Evolutionary conservation across 2,888 invertebrate species (phyloP).

Genomic region (Lydus trimaculatus): DNA sequence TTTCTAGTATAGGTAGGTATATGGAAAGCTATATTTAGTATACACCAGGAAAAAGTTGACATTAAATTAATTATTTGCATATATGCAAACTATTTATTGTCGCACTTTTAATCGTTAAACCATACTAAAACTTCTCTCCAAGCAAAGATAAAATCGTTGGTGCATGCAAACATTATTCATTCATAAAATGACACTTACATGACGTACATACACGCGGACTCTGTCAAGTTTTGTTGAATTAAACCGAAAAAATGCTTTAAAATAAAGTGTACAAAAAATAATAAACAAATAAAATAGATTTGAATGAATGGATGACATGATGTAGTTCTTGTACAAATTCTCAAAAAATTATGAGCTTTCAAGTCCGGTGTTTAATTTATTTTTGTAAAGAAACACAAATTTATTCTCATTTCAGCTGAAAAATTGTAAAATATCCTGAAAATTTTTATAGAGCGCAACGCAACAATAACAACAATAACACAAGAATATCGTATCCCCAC

Average conservation of each 20-base stretch:
- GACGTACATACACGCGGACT: slow-evolving; percentile 46
- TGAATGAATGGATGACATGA: too few relatives aligned
- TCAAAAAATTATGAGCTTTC: not conserved
- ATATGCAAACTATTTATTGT: slow-evolving; percentile 48
- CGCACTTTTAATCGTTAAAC: slow-evolving; percentile 34
- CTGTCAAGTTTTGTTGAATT: slow-evolving; percentile 29
- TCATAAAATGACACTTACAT: slow-evolving; percentile 50
- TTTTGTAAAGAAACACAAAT: slow-evolving; percentile 4
- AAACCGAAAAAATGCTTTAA: slow-evolving; percentile 12
- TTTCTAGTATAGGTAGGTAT: slow-evolving; percentile 9
- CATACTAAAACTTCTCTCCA: slow-evolving; percentile 31
- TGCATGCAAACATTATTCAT: slow-evolving; percentile 51
- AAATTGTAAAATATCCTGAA: not conserved
- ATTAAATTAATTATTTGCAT: slow-evolving; percentile 49
- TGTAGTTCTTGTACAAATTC: too few relatives aligned
- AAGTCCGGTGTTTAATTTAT: not conserved
- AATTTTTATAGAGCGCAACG: slow-evolving; percentile 32
- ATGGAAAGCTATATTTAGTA: too few relatives aligned
- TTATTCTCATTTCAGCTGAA: not conserved
- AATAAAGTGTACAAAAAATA: not conserved
- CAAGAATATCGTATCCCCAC: slow-evolving; percentile 23
- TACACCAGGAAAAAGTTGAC: slow-evolving; percentile 21
- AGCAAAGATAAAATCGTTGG: slow-evolving; percentile 48
- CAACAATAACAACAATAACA: slow-evolving; percentile 13
- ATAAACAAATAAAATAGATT: not conserved